Evolutionary conservation across 2,888 invertebrate species (phyloP), one percentile per base, ranked within the genome.

Genomic region (Ischnura elegans): DNA sequence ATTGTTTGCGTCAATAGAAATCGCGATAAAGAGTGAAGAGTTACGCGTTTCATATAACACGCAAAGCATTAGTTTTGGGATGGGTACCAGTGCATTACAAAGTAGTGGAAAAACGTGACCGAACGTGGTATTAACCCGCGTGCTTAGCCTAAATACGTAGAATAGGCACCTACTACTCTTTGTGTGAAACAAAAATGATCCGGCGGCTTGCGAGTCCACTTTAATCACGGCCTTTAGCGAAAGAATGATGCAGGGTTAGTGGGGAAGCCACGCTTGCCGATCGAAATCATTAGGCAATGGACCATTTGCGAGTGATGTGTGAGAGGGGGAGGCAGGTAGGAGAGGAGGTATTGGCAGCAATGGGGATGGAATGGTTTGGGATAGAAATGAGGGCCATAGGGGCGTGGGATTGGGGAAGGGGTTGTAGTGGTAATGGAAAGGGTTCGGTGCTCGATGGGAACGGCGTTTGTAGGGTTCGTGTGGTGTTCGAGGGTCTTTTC

Each of bases 271-370:
- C 76, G 76, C 76, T n/a, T 76, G 76, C 76, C 76, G 76, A 36
- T 76, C 13, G 76, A 36, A 76, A 76, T 76, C 76, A 76, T 76
- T 76, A 76, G 76, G 76, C 29, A 76, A 76, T 76, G 36, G 76
- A 76, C 76, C 76, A 76, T 76, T 76, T 76, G 13, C 10, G 76
- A 61, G 61, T 25, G 61, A 25, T n/a, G 61, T 61, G 25, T 25
- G 25, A n/a, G 61, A 0, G 0, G n/a, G 16, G 61, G 61, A 4
- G n/a, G 61, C 25, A 19, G 3, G 13, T 8, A n/a, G 61, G 19
- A 19, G 61, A 5, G 21, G 21, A 25, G 25, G 61, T 25, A 10
- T 13, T 8, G 61, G 61, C 25, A 6, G 8, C 29, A 36, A 36
- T 36, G 76, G 76, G 36, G 36, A 76, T 36, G 36, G 10, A 36